Conservation (phyloP, 1,140 invertebrate species). For the Leptinotarsa lineolata region DNA sequence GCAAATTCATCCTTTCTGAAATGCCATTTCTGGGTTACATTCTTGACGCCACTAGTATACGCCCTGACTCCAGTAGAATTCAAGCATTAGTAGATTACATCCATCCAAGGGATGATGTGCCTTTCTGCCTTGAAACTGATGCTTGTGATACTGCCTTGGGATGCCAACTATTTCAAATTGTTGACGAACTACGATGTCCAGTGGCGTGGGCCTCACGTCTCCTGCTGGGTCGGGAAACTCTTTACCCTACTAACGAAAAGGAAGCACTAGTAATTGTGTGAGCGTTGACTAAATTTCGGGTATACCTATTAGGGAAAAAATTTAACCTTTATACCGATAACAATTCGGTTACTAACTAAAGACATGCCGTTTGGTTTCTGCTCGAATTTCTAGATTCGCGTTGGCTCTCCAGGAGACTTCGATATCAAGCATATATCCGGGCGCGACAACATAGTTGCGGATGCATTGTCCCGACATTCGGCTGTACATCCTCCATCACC, state of each 20-base stretch:
- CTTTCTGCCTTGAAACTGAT: slow-evolving; percentile 9
- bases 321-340: slow-evolving; percentile 16
- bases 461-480: no score
- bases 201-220: not conserved
- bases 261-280: not conserved
- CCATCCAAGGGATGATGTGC: no score
- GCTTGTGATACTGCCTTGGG: slow-evolving; percentile 11
- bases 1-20: no score
- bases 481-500: no score
- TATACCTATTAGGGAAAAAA: not conserved
- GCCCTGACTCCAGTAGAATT: no score
- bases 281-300: not conserved
- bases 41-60: no score
- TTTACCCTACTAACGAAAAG: not conserved
- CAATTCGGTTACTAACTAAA: slow-evolving; percentile 5
- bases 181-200: not conserved
- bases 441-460: no score
- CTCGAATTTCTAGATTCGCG: slow-evolving; percentile 12
- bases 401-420: no score
- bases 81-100: no score
- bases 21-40: no score
- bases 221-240: not conserved
- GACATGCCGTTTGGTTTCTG: slow-evolving; percentile 2
- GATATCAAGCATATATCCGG: no score
- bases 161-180: slow-evolving; percentile 19